Evolutionary conservation across 1,140 invertebrate species (phyloP).

Genomic region (Panagrolaimus sp.): DNA sequence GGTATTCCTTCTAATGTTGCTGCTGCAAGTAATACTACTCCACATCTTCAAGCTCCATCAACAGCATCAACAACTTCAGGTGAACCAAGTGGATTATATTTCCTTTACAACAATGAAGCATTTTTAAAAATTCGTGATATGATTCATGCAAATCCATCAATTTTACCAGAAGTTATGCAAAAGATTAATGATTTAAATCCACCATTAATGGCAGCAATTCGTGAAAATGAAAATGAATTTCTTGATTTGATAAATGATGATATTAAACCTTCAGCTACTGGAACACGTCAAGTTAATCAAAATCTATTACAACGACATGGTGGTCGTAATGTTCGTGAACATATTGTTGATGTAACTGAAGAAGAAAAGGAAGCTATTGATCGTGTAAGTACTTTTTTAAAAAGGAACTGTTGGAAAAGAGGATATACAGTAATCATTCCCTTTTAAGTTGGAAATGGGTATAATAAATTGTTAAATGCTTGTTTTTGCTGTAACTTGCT

Average conservation of each 20-base stretch:
- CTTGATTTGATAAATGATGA: slow-evolving; percentile 84
- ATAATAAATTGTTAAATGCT: too few relatives aligned
- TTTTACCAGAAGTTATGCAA: background rate
- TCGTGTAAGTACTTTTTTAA: slow-evolving; percentile 70
- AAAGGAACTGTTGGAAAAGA: too few relatives aligned
- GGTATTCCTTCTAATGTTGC: too few relatives aligned
- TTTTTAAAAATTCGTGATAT: background rate
- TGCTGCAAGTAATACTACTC: too few relatives aligned
- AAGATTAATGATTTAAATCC: background rate
- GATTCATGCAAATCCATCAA: background rate
- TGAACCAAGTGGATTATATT: background rate
- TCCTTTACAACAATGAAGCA: background rate
- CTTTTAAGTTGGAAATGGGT: too few relatives aligned
- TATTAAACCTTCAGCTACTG: slow-evolving; percentile 23
- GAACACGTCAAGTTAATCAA: slow-evolving; percentile 47
- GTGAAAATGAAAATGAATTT: slow-evolving; percentile 78
- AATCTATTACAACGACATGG: slow-evolving; percentile 28
- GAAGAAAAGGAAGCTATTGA: slow-evolving; percentile 96
- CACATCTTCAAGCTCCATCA: too few relatives aligned
- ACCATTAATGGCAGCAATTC: slow-evolving; percentile 60
- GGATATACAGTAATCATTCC: too few relatives aligned
- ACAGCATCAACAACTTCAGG: background rate
- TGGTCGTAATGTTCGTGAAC: background rate
- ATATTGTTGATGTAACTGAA: slow-evolving; percentile 69
- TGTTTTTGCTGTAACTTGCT: too few relatives aligned